Evolutionary conservation across 2,797 vertebrate genomes (phyloP).

Genomic region (Microctenopoma lineatum): DNA sequence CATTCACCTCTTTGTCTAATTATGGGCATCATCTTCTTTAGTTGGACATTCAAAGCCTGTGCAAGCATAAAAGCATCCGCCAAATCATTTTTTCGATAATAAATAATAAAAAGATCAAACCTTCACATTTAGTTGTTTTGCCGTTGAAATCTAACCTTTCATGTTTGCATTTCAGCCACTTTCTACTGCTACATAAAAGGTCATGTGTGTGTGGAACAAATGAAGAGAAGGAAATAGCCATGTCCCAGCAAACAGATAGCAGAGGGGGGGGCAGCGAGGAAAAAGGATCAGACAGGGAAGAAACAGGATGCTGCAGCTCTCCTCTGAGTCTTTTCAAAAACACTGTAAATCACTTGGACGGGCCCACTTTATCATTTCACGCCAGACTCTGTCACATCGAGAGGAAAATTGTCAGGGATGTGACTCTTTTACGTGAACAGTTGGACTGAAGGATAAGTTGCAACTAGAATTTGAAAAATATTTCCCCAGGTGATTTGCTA

Average conservation of each 20-base stretch:
- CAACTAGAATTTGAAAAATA: constrained; percentile 8
- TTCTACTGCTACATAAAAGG: constrained; percentile 38
- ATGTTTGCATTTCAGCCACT: constrained; percentile 13
- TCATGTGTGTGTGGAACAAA: constrained; percentile 64
- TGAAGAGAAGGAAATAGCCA: constrained; percentile 57
- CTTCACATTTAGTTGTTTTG: not conserved
- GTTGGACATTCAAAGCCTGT: too few species aligned
- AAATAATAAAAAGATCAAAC: too few species aligned
- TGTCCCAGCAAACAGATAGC: constrained; percentile 65
- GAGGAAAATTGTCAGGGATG: constrained; percentile 47
- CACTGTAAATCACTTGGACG: constrained; percentile 65
- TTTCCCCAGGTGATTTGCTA: constrained; percentile 10
- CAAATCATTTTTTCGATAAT: too few species aligned
- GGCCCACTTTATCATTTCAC: constrained; percentile 66
- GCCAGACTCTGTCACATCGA: constrained; percentile 56
- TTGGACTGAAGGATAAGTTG: constrained; percentile 23
- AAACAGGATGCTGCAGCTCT: constrained; percentile 69
- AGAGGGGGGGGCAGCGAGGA: not conserved
- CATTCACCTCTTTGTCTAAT: too few species aligned
- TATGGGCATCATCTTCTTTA: too few species aligned
- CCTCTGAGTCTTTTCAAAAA: constrained; percentile 70
- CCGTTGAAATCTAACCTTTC: constrained; percentile 39
- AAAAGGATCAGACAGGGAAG: constrained; percentile 49
- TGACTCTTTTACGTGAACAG: constrained; percentile 60
- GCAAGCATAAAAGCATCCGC: too few species aligned